Conservation (phyloP, 2,888 invertebrate genomes). For the Heliothis peltigera region DNA sequence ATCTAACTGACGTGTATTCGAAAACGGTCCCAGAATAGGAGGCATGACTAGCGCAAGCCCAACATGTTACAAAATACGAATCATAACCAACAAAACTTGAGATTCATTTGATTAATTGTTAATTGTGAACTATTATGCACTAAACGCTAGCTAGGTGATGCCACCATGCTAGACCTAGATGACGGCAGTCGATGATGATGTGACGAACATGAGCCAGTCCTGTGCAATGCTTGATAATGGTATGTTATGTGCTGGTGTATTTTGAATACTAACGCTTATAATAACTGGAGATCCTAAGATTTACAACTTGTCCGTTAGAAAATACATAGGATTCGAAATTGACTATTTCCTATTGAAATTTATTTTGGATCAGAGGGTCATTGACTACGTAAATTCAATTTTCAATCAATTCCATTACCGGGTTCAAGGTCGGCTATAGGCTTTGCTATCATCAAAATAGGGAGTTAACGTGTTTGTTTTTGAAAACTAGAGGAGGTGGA, state of each 20-base stretch:
- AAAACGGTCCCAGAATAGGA: slow-evolving; percentile 83
- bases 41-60: slow-evolving; percentile 79
- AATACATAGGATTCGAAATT: slow-evolving; percentile 51
- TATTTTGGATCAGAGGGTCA: slow-evolving; percentile 47
- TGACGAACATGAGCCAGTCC: slow-evolving; percentile 83
- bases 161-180: slow-evolving; percentile 87
- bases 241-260: slow-evolving; percentile 85
- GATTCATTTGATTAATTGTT: slow-evolving; percentile 60
- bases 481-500: slow-evolving; percentile 28
- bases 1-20: slow-evolving; percentile 67
- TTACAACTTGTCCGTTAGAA: slow-evolving; percentile 50
- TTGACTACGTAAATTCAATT: slow-evolving; percentile 51
- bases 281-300: slow-evolving; percentile 47
- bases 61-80: slow-evolving; percentile 71
- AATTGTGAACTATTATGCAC: slow-evolving; percentile 78
- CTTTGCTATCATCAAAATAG: slow-evolving; percentile 59
- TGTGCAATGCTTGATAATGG: slow-evolving; percentile 88
- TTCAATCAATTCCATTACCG: slow-evolving; percentile 51
- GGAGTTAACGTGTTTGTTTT: slow-evolving; percentile 47
- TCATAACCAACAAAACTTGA: slow-evolving; percentile 69
- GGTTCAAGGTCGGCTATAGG: slow-evolving; percentile 65
- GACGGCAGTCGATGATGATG: slow-evolving; percentile 82
- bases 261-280: slow-evolving; percentile 64
- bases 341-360: slow-evolving; percentile 59
- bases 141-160: slow-evolving; percentile 86